Evolutionary conservation across 2,888 invertebrate genomes (phyloP).

Genomic region (Yponomeuta malinellus): DNA sequence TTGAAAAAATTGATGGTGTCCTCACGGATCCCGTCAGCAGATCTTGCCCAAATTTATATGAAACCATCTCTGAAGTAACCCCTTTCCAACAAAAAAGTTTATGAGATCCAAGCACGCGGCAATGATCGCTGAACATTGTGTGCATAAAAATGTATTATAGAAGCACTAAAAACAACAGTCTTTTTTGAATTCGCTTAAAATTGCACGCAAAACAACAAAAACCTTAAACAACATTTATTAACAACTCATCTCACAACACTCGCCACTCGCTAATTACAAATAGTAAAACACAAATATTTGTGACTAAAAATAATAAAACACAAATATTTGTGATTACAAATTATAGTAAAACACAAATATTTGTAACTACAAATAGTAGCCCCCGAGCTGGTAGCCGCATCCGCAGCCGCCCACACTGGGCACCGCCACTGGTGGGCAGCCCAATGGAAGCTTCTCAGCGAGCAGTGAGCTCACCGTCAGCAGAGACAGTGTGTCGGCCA

Average conservation of each 20-base stretch:
- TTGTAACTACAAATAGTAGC: background rate
- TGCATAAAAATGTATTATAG: too few relatives aligned
- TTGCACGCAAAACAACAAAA: too few relatives aligned
- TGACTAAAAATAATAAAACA: background rate
- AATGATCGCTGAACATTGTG: too few relatives aligned
- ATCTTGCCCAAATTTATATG: too few relatives aligned
- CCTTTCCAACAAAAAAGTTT: too few relatives aligned
- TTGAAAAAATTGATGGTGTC: too few relatives aligned
- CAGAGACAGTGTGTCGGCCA: constrained; percentile 56
- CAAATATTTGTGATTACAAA: background rate
- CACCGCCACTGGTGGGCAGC: constrained; percentile 28
- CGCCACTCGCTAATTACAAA: too few relatives aligned
- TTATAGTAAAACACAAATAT: background rate
- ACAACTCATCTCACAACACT: background rate
- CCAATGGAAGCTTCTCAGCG: constrained; percentile 44
- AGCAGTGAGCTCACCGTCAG: constrained; percentile 55
- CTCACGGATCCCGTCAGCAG: too few relatives aligned
- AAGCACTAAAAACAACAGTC: too few relatives aligned
- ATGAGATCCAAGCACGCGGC: too few relatives aligned
- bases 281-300: background rate
- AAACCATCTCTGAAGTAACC: too few relatives aligned
- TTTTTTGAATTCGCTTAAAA: too few relatives aligned
- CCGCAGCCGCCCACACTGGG: constrained; percentile 20
- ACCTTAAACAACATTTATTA: background rate
- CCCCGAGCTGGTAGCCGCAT: background rate